These are phyloP conservation scores for Heliornis fulica DNA, from an alignment of 2,113 vertebrate species.

Conservation along the genomic window DNA sequence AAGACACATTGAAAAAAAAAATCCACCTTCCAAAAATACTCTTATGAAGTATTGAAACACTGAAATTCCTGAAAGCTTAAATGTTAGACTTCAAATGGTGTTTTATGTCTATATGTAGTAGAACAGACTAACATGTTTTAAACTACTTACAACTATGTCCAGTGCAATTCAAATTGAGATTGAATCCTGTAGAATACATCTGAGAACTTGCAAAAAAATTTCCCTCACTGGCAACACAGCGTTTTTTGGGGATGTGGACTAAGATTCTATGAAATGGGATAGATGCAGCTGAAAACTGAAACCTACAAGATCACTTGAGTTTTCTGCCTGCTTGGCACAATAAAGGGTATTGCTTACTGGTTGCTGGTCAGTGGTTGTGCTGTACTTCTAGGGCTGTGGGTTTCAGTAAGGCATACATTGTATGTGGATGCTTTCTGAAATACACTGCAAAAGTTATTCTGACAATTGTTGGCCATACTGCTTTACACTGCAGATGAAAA, in stretches of 20 bases:
- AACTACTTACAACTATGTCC: background rate
- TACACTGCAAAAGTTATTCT: background rate
- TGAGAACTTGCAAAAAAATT: background rate
- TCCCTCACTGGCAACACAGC: background rate
- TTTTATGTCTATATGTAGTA: rapidly evolving
- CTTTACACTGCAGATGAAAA: background rate
- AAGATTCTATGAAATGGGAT: rapidly evolving
- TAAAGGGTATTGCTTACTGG: background rate
- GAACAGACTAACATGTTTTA: background rate
- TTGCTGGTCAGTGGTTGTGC: background rate
- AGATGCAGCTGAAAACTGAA: background rate
- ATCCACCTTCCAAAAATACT: background rate
- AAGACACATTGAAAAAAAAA: background rate
- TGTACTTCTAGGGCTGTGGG: rapidly evolving
- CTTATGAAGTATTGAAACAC: background rate
- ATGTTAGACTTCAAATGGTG: background rate
- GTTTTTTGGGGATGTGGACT: background rate
- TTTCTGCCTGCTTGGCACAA: background rate
- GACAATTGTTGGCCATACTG: background rate
- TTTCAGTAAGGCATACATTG: background rate
- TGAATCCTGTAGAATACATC: background rate
- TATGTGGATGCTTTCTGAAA: background rate
- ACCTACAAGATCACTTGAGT: background rate
- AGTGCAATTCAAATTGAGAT: background rate
- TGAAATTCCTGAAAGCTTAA: background rate